Conservation (phyloP, 2,888 invertebrate genomes). For the Poecilus cupreus region DNA sequence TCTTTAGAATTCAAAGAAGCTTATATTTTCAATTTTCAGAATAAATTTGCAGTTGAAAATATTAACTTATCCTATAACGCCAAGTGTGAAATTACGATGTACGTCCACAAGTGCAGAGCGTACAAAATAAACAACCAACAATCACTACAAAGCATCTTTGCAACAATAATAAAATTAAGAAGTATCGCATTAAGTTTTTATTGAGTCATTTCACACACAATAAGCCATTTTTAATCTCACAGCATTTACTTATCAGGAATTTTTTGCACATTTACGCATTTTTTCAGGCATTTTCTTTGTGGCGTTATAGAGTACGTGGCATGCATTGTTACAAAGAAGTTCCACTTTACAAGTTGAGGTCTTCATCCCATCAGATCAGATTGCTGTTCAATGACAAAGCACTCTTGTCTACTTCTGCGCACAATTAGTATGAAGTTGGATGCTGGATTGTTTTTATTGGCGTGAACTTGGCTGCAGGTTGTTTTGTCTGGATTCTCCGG, state of each 20-base stretch:
- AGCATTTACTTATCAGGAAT: constrained; percentile 28
- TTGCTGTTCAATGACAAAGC: constrained; percentile 54
- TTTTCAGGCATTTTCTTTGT: constrained; percentile 40
- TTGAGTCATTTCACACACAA: constrained; percentile 43
- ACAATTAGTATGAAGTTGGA: constrained; percentile 51
- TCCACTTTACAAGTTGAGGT: constrained; percentile 55
- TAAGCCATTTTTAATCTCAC: constrained; percentile 37
- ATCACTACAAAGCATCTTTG: not conserved
- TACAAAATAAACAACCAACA: constrained; percentile 25
- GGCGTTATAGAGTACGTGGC: constrained; percentile 18
- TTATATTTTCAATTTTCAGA: not conserved
- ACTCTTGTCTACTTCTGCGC: constrained; percentile 43
- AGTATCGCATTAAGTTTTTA: constrained; percentile 42
- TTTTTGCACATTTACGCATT: constrained; percentile 40
- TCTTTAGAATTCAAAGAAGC: constrained; percentile 23
- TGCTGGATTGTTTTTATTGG: constrained; percentile 26
- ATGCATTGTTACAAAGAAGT: constrained; percentile 55
- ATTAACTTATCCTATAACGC: constrained; percentile 24
- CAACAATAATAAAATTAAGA: constrained; percentile 41
- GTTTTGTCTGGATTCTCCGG: not conserved
- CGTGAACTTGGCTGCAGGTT: not conserved
- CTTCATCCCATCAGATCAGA: constrained; percentile 53
- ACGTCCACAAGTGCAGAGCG: not conserved
- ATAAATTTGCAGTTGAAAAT: constrained; percentile 10
- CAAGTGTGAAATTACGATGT: constrained; percentile 32